Evolutionary conservation across 2,113 vertebrate genomes (phyloP).

Genomic region (Butastur rufipennis): DNA sequence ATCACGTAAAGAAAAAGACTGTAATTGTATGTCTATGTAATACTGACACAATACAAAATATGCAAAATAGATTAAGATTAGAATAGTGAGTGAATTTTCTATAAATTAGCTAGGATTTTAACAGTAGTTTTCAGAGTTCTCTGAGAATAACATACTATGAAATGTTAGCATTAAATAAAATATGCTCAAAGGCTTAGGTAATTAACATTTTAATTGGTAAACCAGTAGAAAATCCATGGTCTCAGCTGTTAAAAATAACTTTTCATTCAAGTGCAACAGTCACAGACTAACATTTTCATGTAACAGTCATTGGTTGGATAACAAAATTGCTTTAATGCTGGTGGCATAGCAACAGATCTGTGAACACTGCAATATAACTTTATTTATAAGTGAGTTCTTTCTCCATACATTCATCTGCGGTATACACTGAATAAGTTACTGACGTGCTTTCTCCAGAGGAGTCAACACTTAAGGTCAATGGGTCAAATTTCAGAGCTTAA

Average conservation of each 20-base stretch:
- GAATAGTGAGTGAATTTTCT: not conserved
- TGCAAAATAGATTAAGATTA: not conserved
- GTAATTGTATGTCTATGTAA: not conserved
- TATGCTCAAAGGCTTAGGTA: not conserved
- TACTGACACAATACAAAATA: not conserved
- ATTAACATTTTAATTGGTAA: constrained; percentile 4
- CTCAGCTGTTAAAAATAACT: not conserved
- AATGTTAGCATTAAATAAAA: not conserved
- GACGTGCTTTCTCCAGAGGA: not conserved
- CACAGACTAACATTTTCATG: not conserved
- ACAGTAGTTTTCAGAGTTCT: not conserved
- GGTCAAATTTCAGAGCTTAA: not conserved
- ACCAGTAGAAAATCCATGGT: not conserved
- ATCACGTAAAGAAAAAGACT: not conserved
- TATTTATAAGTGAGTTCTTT: not conserved
- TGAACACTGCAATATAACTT: not conserved
- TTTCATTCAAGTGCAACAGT: not conserved
- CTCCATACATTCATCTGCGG: not conserved
- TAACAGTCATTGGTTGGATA: not conserved
- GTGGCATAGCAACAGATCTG: constrained; percentile 15
- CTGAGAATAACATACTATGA: not conserved
- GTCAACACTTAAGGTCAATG: not conserved
- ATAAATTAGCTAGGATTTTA: not conserved
- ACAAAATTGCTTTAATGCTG: not conserved
- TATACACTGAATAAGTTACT: not conserved